phyloP scores from a whole-genome alignment of 1,140 invertebrate species.

The Zophobas atratus region DNA sequence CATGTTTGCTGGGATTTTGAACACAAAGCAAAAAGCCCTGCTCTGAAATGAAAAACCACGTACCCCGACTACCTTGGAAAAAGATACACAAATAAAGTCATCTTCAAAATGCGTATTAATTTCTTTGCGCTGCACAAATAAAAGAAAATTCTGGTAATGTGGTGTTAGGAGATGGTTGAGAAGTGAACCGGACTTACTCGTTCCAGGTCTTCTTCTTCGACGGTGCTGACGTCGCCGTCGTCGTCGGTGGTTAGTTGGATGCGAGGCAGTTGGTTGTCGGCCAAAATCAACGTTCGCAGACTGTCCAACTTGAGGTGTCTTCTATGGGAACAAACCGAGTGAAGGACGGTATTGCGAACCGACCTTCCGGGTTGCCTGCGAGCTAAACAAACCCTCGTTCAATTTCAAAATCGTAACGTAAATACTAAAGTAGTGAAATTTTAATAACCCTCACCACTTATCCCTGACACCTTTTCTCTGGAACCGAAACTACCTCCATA shows the following conservation, averaged over 20 bases:
- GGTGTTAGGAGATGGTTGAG: neutral
- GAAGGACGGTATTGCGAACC: conserved; percentile 81
- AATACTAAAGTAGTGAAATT: too few species aligned
- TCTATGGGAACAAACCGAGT: conserved; percentile 86
- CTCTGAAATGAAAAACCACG: conserved; percentile 11
- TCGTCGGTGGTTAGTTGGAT: conserved; percentile 87
- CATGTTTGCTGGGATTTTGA: conserved; percentile 34
- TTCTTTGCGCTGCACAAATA: conserved; percentile 41
- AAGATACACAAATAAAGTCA: conserved; percentile 44
- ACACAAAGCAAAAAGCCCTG: conserved; percentile 35
- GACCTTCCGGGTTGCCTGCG: conserved; percentile 71
- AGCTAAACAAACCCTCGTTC: conserved; percentile 51
- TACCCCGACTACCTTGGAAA: conserved; percentile 19
- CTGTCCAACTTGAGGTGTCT: conserved; percentile 87
- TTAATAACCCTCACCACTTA: conserved; percentile 61
- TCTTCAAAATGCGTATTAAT: conserved; percentile 45
- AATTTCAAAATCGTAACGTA: neutral
- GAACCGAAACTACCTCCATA: conserved; percentile 67
- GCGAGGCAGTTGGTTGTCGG: conserved; percentile 86
- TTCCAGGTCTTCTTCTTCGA: conserved; percentile 75
- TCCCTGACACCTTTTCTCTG: conserved; percentile 68
- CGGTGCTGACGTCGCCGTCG: conserved; percentile 70
- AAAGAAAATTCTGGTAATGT: conserved; percentile 28
- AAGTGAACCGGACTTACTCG: conserved; percentile 67
- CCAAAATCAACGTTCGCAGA: conserved; percentile 85